Evolutionary conservation across 2,113 vertebrate genomes (phyloP).

Genomic region (Capra hircus): DNA sequence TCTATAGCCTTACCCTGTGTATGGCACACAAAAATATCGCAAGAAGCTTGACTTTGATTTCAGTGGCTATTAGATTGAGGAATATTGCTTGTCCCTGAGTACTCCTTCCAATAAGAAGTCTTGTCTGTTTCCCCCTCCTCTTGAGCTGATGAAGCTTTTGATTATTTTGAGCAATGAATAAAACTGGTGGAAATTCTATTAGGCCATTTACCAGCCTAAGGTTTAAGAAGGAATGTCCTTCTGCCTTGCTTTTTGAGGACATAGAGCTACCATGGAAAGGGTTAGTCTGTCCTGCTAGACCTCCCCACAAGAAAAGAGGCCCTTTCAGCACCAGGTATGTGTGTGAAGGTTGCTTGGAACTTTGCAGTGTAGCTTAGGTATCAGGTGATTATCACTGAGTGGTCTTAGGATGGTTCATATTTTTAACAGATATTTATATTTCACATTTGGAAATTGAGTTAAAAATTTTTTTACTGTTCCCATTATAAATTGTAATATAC

Average conservation of each 20-base stretch:
- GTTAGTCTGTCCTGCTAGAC: neutral
- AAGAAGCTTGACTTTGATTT: neutral
- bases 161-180: too few relatives aligned
- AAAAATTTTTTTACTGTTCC: neutral
- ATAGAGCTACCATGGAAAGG: too few relatives aligned
- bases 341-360: neutral
- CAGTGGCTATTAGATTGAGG: neutral
- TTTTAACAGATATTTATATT: neutral
- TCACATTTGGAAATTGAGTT: neutral
- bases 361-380: neutral
- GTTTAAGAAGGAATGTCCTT: too few relatives aligned
- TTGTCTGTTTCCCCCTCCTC: too few relatives aligned
- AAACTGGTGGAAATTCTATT: too few relatives aligned
- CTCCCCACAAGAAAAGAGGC: neutral
- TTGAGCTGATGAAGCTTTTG: too few relatives aligned
- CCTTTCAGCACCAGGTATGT: neutral
- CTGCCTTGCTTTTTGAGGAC: too few relatives aligned
- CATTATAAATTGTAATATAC: neutral
- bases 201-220: too few relatives aligned
- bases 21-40: neutral
- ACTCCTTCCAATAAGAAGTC: too few relatives aligned
- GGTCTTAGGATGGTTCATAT: neutral
- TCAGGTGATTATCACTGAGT: neutral
- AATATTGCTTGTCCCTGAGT: too few relatives aligned
- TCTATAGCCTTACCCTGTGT: neutral